phyloP scores from a whole-genome alignment of 2,888 invertebrate genomes.

The Cerceris ruficornis region DNA sequence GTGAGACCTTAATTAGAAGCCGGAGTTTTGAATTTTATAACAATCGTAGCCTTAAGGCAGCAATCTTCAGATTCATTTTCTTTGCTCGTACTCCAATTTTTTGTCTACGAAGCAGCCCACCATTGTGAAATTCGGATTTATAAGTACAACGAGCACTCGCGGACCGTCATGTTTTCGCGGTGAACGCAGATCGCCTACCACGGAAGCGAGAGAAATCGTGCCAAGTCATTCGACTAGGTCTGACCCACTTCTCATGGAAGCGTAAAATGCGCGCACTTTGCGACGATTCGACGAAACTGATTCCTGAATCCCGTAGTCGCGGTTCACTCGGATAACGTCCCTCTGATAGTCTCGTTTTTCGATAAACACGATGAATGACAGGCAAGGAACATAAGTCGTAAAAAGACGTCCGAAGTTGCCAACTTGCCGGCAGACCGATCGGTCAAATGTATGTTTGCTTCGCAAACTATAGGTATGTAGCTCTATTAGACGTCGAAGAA shows the following conservation, averaged over 20 bases:
- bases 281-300: constrained; percentile 55
- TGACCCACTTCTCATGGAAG: constrained; percentile 69
- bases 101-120: no score
- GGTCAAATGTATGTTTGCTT: not conserved
- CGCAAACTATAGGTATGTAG: constrained; percentile 24
- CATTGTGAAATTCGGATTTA: no score
- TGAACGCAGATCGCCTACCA: constrained; percentile 54
- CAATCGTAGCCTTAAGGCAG: no score
- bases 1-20: no score
- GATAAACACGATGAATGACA: constrained; percentile 48
- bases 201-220: constrained; percentile 65
- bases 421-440: no score
- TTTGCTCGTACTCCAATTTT: no score
- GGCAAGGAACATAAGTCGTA: constrained; percentile 47
- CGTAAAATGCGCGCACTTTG: constrained; percentile 54
- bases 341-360: constrained; percentile 20
- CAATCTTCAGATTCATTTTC: no score
- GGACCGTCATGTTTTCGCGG: constrained; percentile 61
- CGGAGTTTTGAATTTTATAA: no score
- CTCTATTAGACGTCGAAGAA: not conserved
- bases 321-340: not conserved
- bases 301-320: constrained; percentile 35
- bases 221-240: constrained; percentile 66
- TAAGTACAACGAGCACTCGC: constrained; percentile 49
- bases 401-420: constrained; percentile 47